Conservation (phyloP, 2,797 vertebrate genomes). For the Graptemys geographica region DNA sequence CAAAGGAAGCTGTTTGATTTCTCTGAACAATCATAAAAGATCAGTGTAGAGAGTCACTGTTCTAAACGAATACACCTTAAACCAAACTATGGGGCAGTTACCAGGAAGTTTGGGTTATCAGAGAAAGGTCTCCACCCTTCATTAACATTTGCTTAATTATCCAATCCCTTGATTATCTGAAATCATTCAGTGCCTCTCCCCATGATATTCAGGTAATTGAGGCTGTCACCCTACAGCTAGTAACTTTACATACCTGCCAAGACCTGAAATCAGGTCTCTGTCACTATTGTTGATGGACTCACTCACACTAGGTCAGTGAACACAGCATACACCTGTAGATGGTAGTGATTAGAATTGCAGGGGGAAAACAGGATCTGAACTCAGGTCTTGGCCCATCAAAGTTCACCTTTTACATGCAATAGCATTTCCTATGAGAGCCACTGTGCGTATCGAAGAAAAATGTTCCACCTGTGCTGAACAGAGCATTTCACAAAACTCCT, state of each 20-base stretch:
- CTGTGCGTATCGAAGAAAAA: not conserved
- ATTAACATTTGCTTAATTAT: not conserved
- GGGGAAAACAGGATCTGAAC: not conserved
- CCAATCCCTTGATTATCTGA: not conserved
- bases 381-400: not conserved
- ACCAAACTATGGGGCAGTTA: not conserved
- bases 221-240: not conserved
- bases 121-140: not conserved
- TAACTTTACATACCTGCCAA: not conserved
- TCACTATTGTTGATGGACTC: not conserved
- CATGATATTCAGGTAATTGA: not conserved
- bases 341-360: not conserved
- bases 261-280: not conserved
- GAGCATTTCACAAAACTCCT: not conserved
- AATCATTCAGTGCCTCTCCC: not conserved
- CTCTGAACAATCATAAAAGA: not conserved
- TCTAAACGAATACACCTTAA: not conserved
- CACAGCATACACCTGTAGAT: not conserved
- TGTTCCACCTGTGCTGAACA: not conserved
- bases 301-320: rapidly evolving
- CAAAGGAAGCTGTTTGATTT: not conserved
- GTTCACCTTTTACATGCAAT: not conserved
- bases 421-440: not conserved
- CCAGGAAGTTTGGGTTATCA: not conserved
- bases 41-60: not conserved